Evolutionary conservation across 2,113 vertebrate genomes (phyloP), one percentile per base, ranked within the genome.

Genomic region (Mellivora capensis): DNA sequence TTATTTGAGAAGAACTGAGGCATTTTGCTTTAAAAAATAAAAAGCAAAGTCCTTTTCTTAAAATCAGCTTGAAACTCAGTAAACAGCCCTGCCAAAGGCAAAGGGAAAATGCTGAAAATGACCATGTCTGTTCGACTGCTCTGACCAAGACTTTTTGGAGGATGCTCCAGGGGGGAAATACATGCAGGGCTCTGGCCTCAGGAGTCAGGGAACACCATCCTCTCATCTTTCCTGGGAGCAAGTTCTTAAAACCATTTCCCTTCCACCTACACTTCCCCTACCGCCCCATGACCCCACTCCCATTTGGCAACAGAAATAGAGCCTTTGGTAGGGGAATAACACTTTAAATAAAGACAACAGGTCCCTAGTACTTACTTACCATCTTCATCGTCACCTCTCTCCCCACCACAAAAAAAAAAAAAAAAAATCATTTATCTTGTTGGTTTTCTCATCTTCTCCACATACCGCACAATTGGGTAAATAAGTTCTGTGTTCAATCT

Each of bases 401-500:
- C 71, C 59, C 27, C 4, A 23, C 62, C n/a, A 29, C 18, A 44
- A 12, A 74, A 20, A 90, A 97, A 39, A 61, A 20, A 74, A 39
- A 4, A 61, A 11, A 74, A 29, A 62, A 34, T 96, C 85, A 91
- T 96, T 96, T 94, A 74, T 96, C 77, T 44, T 71, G 61, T 91
- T 96, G 62, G 94, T 96, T 95, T 87, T 96, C 42, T 97, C 79
- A 94, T 81, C 90, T 90, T 72, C 47, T 54, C 77, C 11, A 0
- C 3, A 44, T 69, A 89, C 77, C 29, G 57, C 52, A 83, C 96
- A n/a, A 94, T 47, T 31, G 14, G 83, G 90, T 62, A 64, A 94
- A 42, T 37, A 62, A 94, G 96, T 77, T 97, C 83, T 67, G 80
- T 57, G 77, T 96, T 98, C 98, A 79, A 29, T 97, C 94, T 98